These are phyloP conservation scores for Pristionchus exspectatus DNA, from an alignment of 2,888 invertebrate genomes.

Conservation along the genomic window DNA sequence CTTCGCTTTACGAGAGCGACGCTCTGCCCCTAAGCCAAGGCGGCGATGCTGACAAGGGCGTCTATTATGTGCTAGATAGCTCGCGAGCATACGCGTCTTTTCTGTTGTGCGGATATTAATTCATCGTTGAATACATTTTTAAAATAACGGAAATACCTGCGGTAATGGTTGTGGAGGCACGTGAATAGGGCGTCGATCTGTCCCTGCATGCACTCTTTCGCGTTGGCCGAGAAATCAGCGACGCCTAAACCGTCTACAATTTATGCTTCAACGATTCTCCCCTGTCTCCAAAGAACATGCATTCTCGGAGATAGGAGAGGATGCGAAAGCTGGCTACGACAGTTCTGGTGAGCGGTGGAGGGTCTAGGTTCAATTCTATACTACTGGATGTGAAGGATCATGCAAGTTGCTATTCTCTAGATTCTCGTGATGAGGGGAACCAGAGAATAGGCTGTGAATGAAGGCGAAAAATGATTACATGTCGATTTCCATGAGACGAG, in stretches of 20 bases:
- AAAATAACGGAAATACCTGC: conserved; percentile 26
- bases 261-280: too few relatives aligned
- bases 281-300: not conserved
- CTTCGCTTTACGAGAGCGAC: not conserved
- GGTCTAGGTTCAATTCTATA: too few relatives aligned
- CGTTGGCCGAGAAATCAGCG: conserved; percentile 60
- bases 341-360: too few relatives aligned
- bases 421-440: not conserved
- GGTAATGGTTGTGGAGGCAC: conserved; percentile 63
- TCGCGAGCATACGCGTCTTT: not conserved
- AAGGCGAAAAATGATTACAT: conserved; percentile 54
- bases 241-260: conserved; percentile 60
- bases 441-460: not conserved
- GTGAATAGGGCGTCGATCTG: conserved; percentile 61
- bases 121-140: not conserved
- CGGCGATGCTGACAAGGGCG: not conserved
- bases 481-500: conserved; percentile 67
- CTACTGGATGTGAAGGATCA: not conserved
- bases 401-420: not conserved
- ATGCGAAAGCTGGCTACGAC: too few relatives aligned
- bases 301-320: not conserved
- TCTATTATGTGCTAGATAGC: not conserved
- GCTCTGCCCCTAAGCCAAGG: conserved; percentile 47
- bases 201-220: conserved; percentile 63
- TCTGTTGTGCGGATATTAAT: not conserved